These are phyloP conservation scores for Nomada goodeniana DNA, from an alignment of 2,888 invertebrate genomes.

Conservation along the genomic window DNA sequence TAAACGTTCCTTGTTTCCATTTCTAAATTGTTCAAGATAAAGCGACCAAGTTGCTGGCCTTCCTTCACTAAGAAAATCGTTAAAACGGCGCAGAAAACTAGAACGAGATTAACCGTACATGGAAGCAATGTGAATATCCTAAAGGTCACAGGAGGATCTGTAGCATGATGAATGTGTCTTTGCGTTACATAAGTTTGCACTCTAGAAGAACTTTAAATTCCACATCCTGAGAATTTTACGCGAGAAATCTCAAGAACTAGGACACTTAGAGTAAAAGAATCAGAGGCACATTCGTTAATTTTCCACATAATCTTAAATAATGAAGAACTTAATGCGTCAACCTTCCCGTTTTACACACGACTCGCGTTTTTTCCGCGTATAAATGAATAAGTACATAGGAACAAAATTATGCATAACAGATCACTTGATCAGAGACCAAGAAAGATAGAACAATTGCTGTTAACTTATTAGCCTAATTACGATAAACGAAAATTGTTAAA, in stretches of 20 bases:
- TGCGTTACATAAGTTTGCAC: slow-evolving; percentile 24
- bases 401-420: too few species aligned
- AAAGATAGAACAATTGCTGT: too few species aligned
- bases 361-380: too few species aligned
- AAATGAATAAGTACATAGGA: too few species aligned
- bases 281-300: not conserved
- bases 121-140: slow-evolving; percentile 8
- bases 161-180: slow-evolving; percentile 26
- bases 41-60: too few species aligned
- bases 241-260: not conserved
- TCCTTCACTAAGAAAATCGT: not conserved
- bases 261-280: not conserved
- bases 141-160: slow-evolving; percentile 8
- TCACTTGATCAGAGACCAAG: too few species aligned
- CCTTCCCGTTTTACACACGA: too few species aligned
- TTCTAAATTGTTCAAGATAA: too few species aligned
- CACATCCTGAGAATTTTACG: slow-evolving; percentile 2
- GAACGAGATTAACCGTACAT: slow-evolving; percentile 6
- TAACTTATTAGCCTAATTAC: too few species aligned
- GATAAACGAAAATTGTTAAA: too few species aligned
- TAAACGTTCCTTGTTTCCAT: too few species aligned
- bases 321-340: not conserved
- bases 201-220: slow-evolving; percentile 11
- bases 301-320: not conserved
- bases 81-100: not conserved